Evolutionary conservation across 2,888 invertebrate genomes (phyloP), one percentile per base, ranked within the genome.

Genomic region (Acronicta alni): DNA sequence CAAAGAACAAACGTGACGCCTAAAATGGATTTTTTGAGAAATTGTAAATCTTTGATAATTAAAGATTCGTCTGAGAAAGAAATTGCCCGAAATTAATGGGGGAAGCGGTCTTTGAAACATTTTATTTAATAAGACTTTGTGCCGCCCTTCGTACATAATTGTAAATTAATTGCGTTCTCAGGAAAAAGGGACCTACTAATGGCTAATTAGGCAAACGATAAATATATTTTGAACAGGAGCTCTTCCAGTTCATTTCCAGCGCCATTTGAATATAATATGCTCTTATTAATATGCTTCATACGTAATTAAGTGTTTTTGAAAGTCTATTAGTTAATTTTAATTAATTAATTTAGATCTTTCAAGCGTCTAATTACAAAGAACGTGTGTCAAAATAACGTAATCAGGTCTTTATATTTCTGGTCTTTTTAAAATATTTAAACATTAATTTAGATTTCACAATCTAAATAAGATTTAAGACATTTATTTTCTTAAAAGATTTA

Each of bases 91-190:
- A 89, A 88, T 87, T 81, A 88, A 85, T 79, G 80, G 72, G 77
- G 80, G 80, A 80, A 79, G 80, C 73, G 80, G 81, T 80, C 85
- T 88, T 88, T 85, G 84, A 84, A 89, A 89, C 86, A 85, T 91
- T 92, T 89, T 89, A 90, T 91, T 92, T 89, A 91, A 91, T 90
- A 90, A 90, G 84, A 82, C 88, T 85, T 80, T 85, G 85, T 88
- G 84, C 80, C 89, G 89, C 88, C 87, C 88, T 89, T 87, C 84
- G 88, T 89, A 89, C 86, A 87, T 92, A 92, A 92, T 92, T 92
- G 90, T 90, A 83, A 90, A 92, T 91, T 91, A 91, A 92, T 91
- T 90, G 88, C 85, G 80, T 84, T 85, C 81, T 83, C 77, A 83
- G 77, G 83, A 85, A 87, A 87, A 85, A 88, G 87, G 86, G 84